Percentiles rank a stretch among this genome's conserved stretches.
These are phyloP conservation scores for Lagenorhynchus albirostris DNA, from an alignment of 2,113 vertebrate species.

Conservation along the genomic window DNA sequence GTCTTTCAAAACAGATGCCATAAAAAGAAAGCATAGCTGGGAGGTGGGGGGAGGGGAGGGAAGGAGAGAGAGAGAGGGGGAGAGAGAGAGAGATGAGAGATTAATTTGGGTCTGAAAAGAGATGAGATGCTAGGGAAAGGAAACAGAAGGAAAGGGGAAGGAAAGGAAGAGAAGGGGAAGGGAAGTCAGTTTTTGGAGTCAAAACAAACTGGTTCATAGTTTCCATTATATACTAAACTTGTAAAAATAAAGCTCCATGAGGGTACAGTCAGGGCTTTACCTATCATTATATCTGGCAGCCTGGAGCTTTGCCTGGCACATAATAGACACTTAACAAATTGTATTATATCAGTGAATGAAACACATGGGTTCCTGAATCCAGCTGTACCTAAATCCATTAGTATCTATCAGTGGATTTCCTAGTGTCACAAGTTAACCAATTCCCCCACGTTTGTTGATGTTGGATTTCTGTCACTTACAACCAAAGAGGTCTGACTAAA, in stretches of 20 bases:
- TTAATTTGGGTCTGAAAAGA: background rate
- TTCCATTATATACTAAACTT: background rate
- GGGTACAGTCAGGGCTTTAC: background rate
- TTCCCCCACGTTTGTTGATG: background rate
- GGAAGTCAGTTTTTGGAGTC: background rate
- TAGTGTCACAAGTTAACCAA: background rate
- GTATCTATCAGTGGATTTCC: background rate
- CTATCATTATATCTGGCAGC: background rate
- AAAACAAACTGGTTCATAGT: background rate
- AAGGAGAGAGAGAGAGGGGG: background rate
- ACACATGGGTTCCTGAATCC: background rate
- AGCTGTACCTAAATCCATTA: background rate
- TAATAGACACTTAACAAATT: background rate
- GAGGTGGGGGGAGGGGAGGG: fast-evolving
- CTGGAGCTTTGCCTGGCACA: background rate
- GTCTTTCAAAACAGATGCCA: background rate
- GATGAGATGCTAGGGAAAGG: background rate
- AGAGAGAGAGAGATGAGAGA: background rate
- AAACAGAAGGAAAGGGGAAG: background rate
- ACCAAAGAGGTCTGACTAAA: background rate
- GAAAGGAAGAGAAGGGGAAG: background rate
- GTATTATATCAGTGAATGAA: background rate
- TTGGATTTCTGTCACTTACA: background rate
- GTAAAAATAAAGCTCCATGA: background rate
- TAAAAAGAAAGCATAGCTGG: background rate